phyloP scores from a whole-genome alignment of 37 sponge, comb jelly and placozoan species.

The Agelas oroides region DNA sequence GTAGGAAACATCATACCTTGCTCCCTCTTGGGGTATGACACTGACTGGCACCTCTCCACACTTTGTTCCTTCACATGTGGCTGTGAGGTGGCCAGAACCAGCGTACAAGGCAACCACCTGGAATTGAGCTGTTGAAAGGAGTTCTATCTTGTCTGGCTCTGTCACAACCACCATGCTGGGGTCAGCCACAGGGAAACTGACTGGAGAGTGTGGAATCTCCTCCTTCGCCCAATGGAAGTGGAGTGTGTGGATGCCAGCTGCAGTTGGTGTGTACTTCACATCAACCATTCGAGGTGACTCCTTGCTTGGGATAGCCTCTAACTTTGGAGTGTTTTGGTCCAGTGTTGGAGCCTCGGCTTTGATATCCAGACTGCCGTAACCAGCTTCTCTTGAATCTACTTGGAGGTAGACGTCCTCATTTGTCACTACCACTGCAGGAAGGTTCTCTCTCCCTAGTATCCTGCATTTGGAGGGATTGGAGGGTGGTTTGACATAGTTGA shows the following conservation, averaged over 20 bases:
- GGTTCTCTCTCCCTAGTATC: slow-evolving; percentile 37
- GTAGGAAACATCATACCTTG: slow-evolving; percentile 38
- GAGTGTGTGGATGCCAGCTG: slow-evolving; percentile 50
- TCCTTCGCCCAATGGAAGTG: slow-evolving; percentile 57
- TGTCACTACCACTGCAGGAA: background rate
- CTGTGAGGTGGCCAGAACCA: slow-evolving; percentile 60
- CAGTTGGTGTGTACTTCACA: slow-evolving; percentile 57
- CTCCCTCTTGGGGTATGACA: background rate
- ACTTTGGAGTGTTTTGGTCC: slow-evolving; percentile 10
- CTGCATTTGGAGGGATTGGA: slow-evolving; percentile 27
- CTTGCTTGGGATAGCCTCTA: background rate
- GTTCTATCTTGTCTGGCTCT: slow-evolving; percentile 44
- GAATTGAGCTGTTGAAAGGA: slow-evolving; percentile 10
- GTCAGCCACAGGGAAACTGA: slow-evolving; percentile 28
- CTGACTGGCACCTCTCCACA: slow-evolving; percentile 54
- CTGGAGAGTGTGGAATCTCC: slow-evolving; percentile 66
- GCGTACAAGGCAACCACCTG: slow-evolving; percentile 65
- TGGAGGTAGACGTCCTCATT: slow-evolving; percentile 36
- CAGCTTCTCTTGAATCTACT: slow-evolving; percentile 67
- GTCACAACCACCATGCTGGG: slow-evolving; percentile 50
- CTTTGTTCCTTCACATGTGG: slow-evolving; percentile 58
- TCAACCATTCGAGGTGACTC: slow-evolving; percentile 14
- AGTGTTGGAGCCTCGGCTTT: slow-evolving; percentile 31
- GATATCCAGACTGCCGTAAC: slow-evolving; percentile 54
- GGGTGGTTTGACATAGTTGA: slow-evolving; percentile 20